phyloP scores from a whole-genome alignment of 2,888 invertebrate species.

The Anoncus sp. region DNA sequence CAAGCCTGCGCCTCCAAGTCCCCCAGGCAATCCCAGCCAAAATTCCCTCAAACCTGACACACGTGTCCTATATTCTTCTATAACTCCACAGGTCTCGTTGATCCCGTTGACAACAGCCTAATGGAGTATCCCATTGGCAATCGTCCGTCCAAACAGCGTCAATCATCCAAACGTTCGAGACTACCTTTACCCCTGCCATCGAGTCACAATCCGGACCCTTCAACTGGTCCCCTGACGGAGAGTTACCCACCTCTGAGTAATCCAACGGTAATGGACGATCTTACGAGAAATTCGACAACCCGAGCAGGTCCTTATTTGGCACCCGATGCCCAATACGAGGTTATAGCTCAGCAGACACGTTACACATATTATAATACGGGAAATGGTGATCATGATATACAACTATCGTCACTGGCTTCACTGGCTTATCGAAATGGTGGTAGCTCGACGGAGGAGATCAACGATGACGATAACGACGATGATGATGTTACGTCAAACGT shows the following conservation, averaged over 20 bases:
- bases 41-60: too few species aligned
- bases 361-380: constrained; percentile 77
- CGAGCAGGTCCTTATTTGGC: constrained; percentile 84
- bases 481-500: too few species aligned
- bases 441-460: constrained; percentile 64
- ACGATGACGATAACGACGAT: too few species aligned
- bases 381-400: constrained; percentile 75
- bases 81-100: constrained; percentile 68
- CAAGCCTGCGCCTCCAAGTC: too few species aligned
- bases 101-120: constrained; percentile 80
- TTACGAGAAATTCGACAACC: constrained; percentile 72
- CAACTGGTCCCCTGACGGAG: constrained; percentile 67
- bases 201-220: constrained; percentile 77
- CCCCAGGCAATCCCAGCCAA: too few species aligned
- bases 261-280: constrained; percentile 74
- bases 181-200: constrained; percentile 84
- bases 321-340: constrained; percentile 87
- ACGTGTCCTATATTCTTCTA: too few species aligned
- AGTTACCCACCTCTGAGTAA: constrained; percentile 80
- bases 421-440: constrained; percentile 53
- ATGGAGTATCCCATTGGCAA: constrained; percentile 86
- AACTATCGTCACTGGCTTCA: constrained; percentile 67
- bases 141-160: constrained; percentile 83
- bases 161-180: constrained; percentile 86
- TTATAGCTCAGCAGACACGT: constrained; percentile 83